Evolutionary conservation across 2,113 vertebrate genomes (phyloP).

Genomic region (Tupaia tana): DNA sequence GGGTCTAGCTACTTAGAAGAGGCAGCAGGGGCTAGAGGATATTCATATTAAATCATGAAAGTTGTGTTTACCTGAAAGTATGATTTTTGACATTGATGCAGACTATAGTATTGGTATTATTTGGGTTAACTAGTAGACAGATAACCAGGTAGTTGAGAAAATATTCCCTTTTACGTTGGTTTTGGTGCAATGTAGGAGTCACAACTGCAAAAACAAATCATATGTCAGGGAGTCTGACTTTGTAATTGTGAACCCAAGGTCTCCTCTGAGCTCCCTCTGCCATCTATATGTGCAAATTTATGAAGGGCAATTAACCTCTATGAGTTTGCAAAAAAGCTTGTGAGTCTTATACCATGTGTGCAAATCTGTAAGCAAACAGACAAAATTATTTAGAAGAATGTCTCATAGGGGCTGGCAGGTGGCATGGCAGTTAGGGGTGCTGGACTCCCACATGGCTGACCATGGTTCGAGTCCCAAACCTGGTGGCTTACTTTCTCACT

Average conservation of each 20-base stretch:
- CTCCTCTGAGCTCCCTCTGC: background rate
- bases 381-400: background rate
- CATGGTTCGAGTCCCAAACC: too few species aligned
- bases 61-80: background rate
- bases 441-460: too few species aligned
- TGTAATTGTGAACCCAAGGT: background rate
- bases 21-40: background rate
- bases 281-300: background rate
- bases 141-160: background rate
- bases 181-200: background rate
- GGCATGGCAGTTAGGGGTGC: too few species aligned
- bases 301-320: slow-evolving; percentile 28
- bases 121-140: background rate
- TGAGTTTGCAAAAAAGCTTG: slow-evolving; percentile 26
- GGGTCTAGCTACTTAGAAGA: background rate
- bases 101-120: background rate
- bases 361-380: slow-evolving; percentile 37
- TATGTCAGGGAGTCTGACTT: background rate
- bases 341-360: slow-evolving; percentile 45
- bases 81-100: background rate
- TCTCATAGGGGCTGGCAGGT: too few species aligned
- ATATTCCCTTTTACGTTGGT: background rate
- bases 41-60: background rate
- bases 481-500: too few species aligned
- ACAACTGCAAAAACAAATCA: background rate